These are phyloP conservation scores for Heterodera filipjevi DNA, from an alignment of 2,888 invertebrate species.

Conservation along the genomic window DNA sequence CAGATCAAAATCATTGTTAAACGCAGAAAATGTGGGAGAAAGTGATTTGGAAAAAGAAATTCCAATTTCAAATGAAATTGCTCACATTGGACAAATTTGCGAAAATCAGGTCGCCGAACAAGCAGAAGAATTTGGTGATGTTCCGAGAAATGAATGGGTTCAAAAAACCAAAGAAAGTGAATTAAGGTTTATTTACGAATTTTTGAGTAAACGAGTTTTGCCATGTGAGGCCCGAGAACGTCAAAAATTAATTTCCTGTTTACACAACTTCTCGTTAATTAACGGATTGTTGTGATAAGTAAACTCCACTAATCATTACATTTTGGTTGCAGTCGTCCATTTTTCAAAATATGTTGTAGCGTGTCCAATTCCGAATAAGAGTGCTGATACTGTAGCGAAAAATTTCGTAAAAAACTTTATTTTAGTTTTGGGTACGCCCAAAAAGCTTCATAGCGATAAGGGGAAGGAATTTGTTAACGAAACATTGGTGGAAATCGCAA, in stretches of 20 bases:
- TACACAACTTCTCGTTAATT: neutral
- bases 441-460: conserved; percentile 44
- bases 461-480: conserved; percentile 43
- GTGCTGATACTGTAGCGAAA: conserved; percentile 44
- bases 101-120: neutral
- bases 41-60: neutral
- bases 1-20: neutral
- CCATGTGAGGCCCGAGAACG: neutral
- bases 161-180: conserved; percentile 1
- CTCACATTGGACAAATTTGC: neutral
- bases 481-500: conserved; percentile 3
- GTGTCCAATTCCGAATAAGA: conserved; percentile 53
- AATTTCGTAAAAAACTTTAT: conserved; percentile 41
- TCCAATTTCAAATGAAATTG: neutral
- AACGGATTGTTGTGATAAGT: neutral
- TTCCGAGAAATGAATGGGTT: conserved; percentile 5
- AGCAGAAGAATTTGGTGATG: neutral
- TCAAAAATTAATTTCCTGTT: neutral
- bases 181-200: neutral
- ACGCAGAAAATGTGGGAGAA: neutral
- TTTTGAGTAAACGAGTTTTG: neutral
- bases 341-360: conserved; percentile 48
- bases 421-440: neutral
- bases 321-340: conserved; percentile 25
- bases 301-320: conserved; percentile 38